These are phyloP conservation scores for Bibio marci DNA, from an alignment of 2,888 invertebrate genomes.

Conservation along the genomic window DNA sequence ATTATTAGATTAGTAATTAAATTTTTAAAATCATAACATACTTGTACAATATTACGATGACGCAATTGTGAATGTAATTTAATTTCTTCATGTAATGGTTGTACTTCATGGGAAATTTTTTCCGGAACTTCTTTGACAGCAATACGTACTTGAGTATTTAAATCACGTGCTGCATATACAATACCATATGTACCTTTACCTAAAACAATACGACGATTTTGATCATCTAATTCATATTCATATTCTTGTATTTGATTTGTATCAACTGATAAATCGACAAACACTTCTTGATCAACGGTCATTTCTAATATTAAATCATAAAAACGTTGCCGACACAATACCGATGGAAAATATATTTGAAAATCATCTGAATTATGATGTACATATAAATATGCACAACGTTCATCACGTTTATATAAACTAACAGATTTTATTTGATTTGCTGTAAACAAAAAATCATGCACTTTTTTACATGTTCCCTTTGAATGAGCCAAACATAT, in stretches of 20 bases:
- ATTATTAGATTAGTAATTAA: neutral
- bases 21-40: conserved; percentile 12
- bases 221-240: conserved; percentile 91
- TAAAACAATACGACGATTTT: conserved; percentile 64
- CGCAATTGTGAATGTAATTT: conserved; percentile 87
- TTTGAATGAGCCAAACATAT: conserved; percentile 63
- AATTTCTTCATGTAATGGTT: conserved; percentile 97
- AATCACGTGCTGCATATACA: conserved; percentile 86
- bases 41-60: conserved; percentile 92
- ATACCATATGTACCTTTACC: conserved; percentile 94
- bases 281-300: conserved; percentile 72
- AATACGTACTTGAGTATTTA: conserved; percentile 83
- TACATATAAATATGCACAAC: conserved; percentile 92
- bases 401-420: conserved; percentile 87
- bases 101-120: conserved; percentile 86
- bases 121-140: conserved; percentile 98
- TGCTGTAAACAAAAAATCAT: conserved; percentile 87
- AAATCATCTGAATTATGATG: conserved; percentile 97
- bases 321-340: conserved; percentile 63
- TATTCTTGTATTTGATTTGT: conserved; percentile 67
- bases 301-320: conserved; percentile 73
- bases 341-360: conserved; percentile 93
- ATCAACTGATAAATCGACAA: conserved; percentile 53
- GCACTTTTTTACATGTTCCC: conserved; percentile 65
- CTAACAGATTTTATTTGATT: conserved; percentile 42